Evolutionary conservation across 2,888 invertebrate species (phyloP).

Genomic region (Magallana nippona): DNA sequence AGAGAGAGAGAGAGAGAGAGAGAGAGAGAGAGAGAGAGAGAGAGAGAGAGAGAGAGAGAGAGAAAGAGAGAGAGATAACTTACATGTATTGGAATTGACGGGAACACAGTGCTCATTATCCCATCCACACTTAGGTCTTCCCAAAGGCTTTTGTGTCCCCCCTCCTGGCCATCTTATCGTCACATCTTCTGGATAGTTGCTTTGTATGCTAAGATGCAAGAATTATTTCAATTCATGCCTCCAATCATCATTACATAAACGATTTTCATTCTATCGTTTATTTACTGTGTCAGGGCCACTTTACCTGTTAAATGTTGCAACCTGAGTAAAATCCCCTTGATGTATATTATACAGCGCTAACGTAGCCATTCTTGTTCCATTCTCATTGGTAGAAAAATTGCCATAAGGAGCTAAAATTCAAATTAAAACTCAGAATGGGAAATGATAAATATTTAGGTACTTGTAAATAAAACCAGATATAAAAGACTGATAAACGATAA

Average conservation of each 20-base stretch:
- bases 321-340: constrained; percentile 48
- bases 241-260: not conserved
- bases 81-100: constrained; percentile 5
- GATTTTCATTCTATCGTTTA: constrained; percentile 28
- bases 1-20: not conserved
- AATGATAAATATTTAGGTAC: too few species aligned
- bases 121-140: constrained; percentile 68
- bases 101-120: constrained; percentile 58
- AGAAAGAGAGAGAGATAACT: constrained; percentile 44
- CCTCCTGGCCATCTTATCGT: constrained; percentile 64
- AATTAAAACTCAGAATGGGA: not conserved
- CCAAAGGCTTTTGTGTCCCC: constrained; percentile 51
- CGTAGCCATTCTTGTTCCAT: constrained; percentile 54
- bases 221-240: not conserved
- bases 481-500: too few species aligned
- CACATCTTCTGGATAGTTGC: constrained; percentile 23
- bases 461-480: too few species aligned
- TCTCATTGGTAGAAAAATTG: constrained; percentile 52
- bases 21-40: constrained; percentile 21
- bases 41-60: constrained; percentile 48
- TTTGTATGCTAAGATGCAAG: not conserved
- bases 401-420: constrained; percentile 61
- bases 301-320: constrained; percentile 47
- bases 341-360: constrained; percentile 60
- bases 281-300: constrained; percentile 45